A percentile compares a stretch with the other conserved stretches of the same genome.
Conservation (phyloP, 1,140 invertebrate genomes). For the Scaptodrosophila lebanonensis region DNA sequence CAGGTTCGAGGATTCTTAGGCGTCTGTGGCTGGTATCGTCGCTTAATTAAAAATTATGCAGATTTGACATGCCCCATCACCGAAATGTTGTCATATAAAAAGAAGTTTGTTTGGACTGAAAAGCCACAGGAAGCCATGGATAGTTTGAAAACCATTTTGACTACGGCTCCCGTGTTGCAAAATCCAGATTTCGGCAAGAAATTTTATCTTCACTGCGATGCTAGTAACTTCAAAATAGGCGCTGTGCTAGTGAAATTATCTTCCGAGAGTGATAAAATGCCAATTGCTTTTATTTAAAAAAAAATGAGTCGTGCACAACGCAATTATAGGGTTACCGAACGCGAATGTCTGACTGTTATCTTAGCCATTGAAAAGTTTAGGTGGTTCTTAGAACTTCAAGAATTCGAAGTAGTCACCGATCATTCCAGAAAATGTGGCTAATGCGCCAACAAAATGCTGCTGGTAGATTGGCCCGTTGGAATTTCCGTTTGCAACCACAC, state of each 20-base stretch:
- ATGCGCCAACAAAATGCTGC: too few species aligned
- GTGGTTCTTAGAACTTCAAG: too few species aligned
- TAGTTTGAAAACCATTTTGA: constrained; percentile 1
- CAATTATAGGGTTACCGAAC: constrained; percentile 24
- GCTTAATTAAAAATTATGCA: too few species aligned
- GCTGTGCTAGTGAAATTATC: constrained; percentile 11
- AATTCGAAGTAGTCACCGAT: too few species aligned
- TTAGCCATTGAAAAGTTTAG: too few species aligned
- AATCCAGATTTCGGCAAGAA: constrained; percentile 15
- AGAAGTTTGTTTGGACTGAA: constrained; percentile 5
- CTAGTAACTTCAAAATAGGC: constrained; percentile 9
- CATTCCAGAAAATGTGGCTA: too few species aligned
- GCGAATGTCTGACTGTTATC: too few species aligned
- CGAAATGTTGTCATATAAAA: too few species aligned
- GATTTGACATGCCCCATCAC: too few species aligned
- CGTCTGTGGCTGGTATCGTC: too few species aligned
- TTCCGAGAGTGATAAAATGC: background rate
- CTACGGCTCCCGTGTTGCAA: constrained; percentile 12
- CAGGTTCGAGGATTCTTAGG: too few species aligned
- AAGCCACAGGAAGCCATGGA: constrained; percentile 9
- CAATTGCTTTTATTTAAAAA: constrained; percentile 5
- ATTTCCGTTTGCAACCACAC: background rate
- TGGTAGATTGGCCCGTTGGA: background rate
- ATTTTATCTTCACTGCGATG: constrained; percentile 22
- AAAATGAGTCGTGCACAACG: constrained; percentile 6